phyloP scores from a whole-genome alignment of 2,888 invertebrate genomes.

The Xylophagus ater region DNA sequence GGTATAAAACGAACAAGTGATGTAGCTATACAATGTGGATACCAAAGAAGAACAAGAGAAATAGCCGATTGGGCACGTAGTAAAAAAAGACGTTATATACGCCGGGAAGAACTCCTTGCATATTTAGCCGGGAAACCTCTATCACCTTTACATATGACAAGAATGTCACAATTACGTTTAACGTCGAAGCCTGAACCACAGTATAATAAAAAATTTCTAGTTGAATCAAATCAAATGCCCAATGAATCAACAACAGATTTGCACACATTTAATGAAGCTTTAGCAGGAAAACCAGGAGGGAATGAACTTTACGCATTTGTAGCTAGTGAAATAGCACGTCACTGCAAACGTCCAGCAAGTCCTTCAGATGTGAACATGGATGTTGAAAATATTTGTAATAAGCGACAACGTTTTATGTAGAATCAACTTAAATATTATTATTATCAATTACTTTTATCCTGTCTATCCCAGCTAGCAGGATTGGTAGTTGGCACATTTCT shows the following conservation, averaged over 20 bases:
- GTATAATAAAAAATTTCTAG: conserved; percentile 29
- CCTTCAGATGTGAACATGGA: conserved; percentile 65
- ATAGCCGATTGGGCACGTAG: conserved; percentile 65
- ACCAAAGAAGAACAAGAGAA: conserved; percentile 62
- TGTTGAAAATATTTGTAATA: conserved; percentile 58
- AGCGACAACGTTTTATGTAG: conserved; percentile 62
- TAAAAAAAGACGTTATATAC: conserved; percentile 55
- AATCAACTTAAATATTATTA: conserved; percentile 16
- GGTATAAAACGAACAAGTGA: conserved; percentile 57
- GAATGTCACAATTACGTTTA: conserved; percentile 24
- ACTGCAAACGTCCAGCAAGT: conserved; percentile 57
- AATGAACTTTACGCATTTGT: conserved; percentile 61
- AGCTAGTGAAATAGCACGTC: conserved; percentile 59
- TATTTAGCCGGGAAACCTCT: conserved; percentile 62
- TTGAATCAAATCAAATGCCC: conserved; percentile 22
- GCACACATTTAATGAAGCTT: conserved; percentile 63
- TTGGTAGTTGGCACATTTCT: too few species aligned
- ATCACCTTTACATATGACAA: conserved; percentile 45
- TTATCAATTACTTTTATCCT: too few species aligned
- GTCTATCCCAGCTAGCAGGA: too few species aligned
- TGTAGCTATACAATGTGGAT: conserved; percentile 57
- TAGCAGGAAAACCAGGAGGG: conserved; percentile 45
- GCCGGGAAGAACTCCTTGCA: conserved; percentile 63
- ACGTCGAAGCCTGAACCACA: conserved; percentile 44
- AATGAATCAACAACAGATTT: conserved; percentile 48